Percentiles rank a stretch among this genome's conserved stretches.
These are phyloP conservation scores for Gonocerus acuteangulatus DNA, from an alignment of 2,888 invertebrate species.

Conservation along the genomic window DNA sequence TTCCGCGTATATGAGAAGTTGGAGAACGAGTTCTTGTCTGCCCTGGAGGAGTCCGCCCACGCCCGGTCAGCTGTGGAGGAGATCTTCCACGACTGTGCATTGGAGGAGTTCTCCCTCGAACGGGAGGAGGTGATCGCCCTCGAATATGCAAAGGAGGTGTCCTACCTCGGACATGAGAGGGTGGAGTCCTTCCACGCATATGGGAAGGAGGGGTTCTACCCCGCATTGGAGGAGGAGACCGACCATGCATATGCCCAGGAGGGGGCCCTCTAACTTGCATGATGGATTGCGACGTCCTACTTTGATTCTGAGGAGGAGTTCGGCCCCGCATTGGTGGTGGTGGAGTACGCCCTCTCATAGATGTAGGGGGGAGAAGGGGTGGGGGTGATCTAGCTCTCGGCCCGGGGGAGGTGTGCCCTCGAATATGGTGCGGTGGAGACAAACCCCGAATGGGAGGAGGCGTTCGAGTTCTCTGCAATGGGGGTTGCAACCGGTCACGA, in stretches of 20 bases:
- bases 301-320: neutral
- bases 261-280: neutral
- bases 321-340: slow-evolving; percentile 2
- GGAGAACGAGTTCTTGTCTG: neutral
- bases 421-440: neutral
- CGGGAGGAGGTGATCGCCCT: neutral
- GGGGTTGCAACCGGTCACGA: neutral
- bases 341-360: neutral
- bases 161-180: neutral
- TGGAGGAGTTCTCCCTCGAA: neutral
- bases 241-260: neutral
- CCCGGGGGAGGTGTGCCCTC: neutral
- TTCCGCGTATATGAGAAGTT: neutral
- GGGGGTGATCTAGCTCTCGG: neutral
- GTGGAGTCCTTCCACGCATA: slow-evolving; percentile 9
- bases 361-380: neutral
- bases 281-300: too few relatives aligned
- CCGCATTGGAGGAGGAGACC: slow-evolving; percentile 1
- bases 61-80: neutral
- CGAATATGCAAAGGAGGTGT: neutral
- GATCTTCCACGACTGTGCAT: neutral
- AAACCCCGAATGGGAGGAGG: neutral
- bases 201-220: slow-evolving; percentile 3
- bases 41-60: neutral
- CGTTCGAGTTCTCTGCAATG: neutral